These are phyloP conservation scores for Oceanodroma leucorhoa DNA, from an alignment of 2,797 vertebrate species.

Conservation along the genomic window DNA sequence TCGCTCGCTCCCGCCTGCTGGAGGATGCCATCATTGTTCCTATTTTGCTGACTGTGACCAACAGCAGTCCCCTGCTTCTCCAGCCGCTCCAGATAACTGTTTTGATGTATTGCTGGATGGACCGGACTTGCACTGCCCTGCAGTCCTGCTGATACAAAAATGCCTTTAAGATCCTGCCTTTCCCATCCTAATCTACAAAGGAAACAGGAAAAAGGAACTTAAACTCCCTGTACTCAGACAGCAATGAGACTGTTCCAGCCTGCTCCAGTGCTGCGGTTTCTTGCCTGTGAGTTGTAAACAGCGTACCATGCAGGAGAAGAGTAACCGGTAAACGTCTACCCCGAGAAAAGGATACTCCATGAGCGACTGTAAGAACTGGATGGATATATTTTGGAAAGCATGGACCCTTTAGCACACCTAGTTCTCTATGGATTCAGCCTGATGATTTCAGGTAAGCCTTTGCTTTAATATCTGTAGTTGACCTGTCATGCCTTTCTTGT, in stretches of 20 bases:
- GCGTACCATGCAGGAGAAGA: conserved; percentile 46
- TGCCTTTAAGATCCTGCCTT: conserved; percentile 85
- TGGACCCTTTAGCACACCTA: conserved; percentile 76
- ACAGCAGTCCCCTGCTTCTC: conserved; percentile 42
- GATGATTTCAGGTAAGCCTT: conserved; percentile 77
- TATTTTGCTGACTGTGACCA: conserved; percentile 70
- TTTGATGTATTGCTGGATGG: conserved; percentile 71
- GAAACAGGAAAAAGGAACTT: conserved; percentile 94
- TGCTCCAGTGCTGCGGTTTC: conserved; percentile 50
- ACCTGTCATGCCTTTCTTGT: not conserved
- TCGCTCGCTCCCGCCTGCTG: conserved; percentile 47
- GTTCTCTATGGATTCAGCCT: conserved; percentile 73
- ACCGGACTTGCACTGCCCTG: conserved; percentile 54
- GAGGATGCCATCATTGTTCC: conserved; percentile 75
- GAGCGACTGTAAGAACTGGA: conserved; percentile 73
- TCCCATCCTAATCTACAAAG: conserved; percentile 88
- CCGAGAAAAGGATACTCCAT: conserved; percentile 66
- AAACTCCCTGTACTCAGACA: conserved; percentile 85
- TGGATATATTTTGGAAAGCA: conserved; percentile 78
- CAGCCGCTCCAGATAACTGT: conserved; percentile 54
- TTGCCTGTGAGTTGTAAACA: conserved; percentile 68
- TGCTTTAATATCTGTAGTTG: not conserved
- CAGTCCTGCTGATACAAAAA: conserved; percentile 72
- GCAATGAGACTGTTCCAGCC: conserved; percentile 76
- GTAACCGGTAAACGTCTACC: conserved; percentile 4